phyloP scores from a whole-genome alignment of 35 echinoderm and acorn worm species.

The Anneissia japonica region DNA sequence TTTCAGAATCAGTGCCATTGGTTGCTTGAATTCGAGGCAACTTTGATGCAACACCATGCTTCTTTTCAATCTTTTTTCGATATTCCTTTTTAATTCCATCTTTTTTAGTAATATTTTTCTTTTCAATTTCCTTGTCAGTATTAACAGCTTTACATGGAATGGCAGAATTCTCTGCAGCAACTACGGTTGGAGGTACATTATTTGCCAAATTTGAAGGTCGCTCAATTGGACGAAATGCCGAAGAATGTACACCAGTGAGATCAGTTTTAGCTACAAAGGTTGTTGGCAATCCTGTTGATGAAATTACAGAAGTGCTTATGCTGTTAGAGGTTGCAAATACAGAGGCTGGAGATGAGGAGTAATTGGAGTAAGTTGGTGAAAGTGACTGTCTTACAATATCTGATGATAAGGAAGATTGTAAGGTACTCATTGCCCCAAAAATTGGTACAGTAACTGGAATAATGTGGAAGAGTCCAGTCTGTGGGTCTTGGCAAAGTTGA shows the following conservation, averaged over 20 bases:
- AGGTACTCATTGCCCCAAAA: conserved; percentile 8
- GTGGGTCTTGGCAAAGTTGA: conserved; percentile 75
- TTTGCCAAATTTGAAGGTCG: not conserved
- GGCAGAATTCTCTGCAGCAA: not conserved
- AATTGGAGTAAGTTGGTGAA: not conserved
- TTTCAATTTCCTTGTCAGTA: conserved; percentile 41
- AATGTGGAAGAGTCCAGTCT: conserved; percentile 79
- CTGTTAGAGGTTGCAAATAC: not conserved
- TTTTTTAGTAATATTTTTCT: not conserved
- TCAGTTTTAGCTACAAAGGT: not conserved
- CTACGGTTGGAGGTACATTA: not conserved
- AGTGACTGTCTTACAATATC: not conserved
- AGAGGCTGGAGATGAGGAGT: not conserved
- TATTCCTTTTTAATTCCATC: conserved; percentile 42
- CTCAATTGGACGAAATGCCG: not conserved
- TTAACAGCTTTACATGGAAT: conserved; percentile 11
- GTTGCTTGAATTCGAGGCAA: conserved; percentile 40
- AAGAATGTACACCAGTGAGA: not conserved
- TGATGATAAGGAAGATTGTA: conserved; percentile 13
- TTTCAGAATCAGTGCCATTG: conserved; percentile 70
- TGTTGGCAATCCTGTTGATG: not conserved
- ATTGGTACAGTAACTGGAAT: conserved; percentile 54
- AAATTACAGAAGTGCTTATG: not conserved
- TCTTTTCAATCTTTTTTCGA: conserved; percentile 25
- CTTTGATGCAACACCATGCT: conserved; percentile 13